Conservation (phyloP, 2,113 vertebrate species). For the Siniperca chuatsi region DNA sequence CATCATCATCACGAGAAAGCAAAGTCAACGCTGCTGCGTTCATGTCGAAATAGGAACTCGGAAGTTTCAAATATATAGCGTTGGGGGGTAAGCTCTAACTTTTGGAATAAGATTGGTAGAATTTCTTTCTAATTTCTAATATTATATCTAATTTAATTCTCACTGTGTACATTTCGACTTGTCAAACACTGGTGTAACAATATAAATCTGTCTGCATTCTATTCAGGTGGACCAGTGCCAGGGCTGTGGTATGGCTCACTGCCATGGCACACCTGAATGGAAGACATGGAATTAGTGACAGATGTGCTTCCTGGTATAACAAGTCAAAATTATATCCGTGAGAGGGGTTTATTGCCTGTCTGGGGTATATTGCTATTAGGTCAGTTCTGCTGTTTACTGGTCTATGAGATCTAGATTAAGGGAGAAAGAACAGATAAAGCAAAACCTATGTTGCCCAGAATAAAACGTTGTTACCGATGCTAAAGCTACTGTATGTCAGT, state of each 20-base stretch:
- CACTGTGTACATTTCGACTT: neutral
- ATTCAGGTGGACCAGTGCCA: neutral
- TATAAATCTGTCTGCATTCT: neutral
- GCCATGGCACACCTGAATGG: neutral
- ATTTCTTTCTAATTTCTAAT: neutral
- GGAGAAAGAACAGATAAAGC: neutral
- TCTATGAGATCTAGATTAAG: neutral
- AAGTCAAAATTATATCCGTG: neutral
- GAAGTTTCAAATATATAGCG: fast-evolving
- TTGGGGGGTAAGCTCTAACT: no score
- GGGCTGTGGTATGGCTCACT: neutral
- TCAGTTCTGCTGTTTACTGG: neutral
- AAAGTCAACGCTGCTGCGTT: constrained; percentile 42
- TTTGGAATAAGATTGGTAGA: no score
- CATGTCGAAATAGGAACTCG: fast-evolving
- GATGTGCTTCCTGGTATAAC: neutral
- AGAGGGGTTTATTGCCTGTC: neutral
- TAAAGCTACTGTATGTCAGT: neutral
- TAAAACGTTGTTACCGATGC: neutral
- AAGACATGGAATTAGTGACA: neutral
- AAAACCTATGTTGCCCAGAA: neutral
- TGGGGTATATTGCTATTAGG: neutral
- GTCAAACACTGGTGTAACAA: neutral
- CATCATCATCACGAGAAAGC: neutral
- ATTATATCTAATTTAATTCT: neutral